phyloP scores from a whole-genome alignment of 2,888 invertebrate genomes.

The Campoletis raptor region DNA sequence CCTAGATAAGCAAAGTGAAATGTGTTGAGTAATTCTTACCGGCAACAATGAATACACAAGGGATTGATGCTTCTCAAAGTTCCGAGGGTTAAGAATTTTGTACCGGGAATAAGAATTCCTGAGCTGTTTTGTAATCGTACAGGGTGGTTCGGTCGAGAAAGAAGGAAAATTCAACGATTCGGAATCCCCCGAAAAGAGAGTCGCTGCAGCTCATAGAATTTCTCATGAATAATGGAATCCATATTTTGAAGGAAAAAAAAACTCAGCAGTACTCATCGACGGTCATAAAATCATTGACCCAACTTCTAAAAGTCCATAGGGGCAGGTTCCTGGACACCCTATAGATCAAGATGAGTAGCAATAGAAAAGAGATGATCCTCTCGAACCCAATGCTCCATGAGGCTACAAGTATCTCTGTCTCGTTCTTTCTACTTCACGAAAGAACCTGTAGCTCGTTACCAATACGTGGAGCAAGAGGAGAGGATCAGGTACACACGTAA shows the following conservation, averaged over 20 bases:
- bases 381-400: slow-evolving; percentile 25
- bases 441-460: slow-evolving; percentile 66
- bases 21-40: background rate
- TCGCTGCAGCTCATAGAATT: background rate
- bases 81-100: background rate
- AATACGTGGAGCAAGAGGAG: slow-evolving; percentile 49
- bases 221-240: background rate
- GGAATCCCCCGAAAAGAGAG: background rate
- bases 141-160: background rate
- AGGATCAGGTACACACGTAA: slow-evolving; percentile 59
- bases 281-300: background rate
- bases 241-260: background rate
- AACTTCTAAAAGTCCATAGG: background rate
- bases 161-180: background rate
- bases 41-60: background rate
- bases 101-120: background rate
- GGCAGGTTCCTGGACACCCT: slow-evolving; percentile 4
- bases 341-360: slow-evolving; percentile 31
- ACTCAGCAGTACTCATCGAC: background rate
- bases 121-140: slow-evolving; percentile 1
- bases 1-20: background rate
- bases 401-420: slow-evolving; percentile 37
- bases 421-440: slow-evolving; percentile 40
- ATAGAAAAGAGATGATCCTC: slow-evolving; percentile 55
- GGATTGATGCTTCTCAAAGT: background rate